Conservation (phyloP, 23 tunicate genomes). For the Halocynthia roretzi region DNA sequence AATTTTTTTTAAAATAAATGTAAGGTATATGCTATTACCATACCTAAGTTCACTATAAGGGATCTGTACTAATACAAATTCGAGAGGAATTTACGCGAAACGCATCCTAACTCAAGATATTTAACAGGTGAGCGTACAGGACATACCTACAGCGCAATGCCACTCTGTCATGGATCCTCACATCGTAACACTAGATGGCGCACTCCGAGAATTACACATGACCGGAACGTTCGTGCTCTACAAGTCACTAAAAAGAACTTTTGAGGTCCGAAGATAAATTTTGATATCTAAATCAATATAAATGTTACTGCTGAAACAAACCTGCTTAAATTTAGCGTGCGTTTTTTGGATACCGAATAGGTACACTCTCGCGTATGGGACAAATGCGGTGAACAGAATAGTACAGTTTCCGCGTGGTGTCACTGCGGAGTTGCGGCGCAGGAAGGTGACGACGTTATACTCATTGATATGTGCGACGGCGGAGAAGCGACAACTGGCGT, state of each 20-base stretch:
- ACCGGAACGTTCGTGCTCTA: constrained; percentile 7
- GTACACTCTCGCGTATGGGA: constrained; percentile 6
- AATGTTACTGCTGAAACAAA: background rate
- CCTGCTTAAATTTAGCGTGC: background rate
- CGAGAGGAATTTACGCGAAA: too few species aligned
- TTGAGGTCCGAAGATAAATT: background rate
- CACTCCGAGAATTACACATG: background rate
- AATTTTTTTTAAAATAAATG: too few species aligned
- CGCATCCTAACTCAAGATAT: too few species aligned
- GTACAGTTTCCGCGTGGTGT: constrained; percentile 3
- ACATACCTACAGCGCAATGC: background rate
- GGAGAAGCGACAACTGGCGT: background rate
- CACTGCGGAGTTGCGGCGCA: constrained; percentile 7
- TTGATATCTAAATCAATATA: background rate
- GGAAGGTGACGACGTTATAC: constrained; percentile 4
- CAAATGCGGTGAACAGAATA: background rate
- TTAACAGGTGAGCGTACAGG: background rate
- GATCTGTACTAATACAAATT: too few species aligned
- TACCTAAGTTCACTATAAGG: too few species aligned
- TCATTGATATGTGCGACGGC: background rate
- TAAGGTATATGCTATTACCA: too few species aligned
- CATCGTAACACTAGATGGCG: constrained; percentile 1
- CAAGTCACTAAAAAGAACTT: background rate
- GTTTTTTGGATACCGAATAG: background rate
- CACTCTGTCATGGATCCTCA: background rate